Evolutionary conservation across 1,140 invertebrate genomes (phyloP), one percentile per base, ranked within the genome.

Genomic region (Drosophila nasuta): DNA sequence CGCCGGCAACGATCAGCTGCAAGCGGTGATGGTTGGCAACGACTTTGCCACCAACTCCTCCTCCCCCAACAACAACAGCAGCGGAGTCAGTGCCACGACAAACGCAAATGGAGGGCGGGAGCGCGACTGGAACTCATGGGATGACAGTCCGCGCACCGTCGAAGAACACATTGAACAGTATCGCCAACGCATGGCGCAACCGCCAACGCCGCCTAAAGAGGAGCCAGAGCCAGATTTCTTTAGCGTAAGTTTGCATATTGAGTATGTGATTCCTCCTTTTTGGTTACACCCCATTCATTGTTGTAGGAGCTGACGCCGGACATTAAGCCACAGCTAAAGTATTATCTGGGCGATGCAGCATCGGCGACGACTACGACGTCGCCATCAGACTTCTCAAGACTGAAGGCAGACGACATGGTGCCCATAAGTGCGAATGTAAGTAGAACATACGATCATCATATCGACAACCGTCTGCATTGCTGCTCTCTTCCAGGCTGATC

Each of bases 131-230:
- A 93, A 93, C 60, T 90, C 85, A 2, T 93, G 92, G 92, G 92
- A 93, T 51, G 92, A 92, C 57, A 87, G 85, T 63, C 92, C 92
- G 1, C 77, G 88, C 0, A 92, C 92, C 5, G 91, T 93, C 4
- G 85, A 91, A 64, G 92, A 93, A 59, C 92, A 93, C 59, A 93
- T 93, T n/a, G 92, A 93, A 49, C 91, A 91, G 57, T 93, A 93
- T 64, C 77, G 92, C 43, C 85, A 92, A 56, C 81, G 82, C 8
- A 81, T 93, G 73, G 87, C 90, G 0, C 82, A 92, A 49, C 91
- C 91, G 1, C 77, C 86, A 5, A 92, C 91, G 28, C 89, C 92
- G 41, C 79, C 83, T 28, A 81, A 87, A 52, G 81, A 87, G 64
- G 92, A 91, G 38, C 75, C 79, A 11, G 91, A 91, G 30, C 82